Evolutionary conservation across 2,888 invertebrate genomes (phyloP).

Genomic region (Euphydryas editha): DNA sequence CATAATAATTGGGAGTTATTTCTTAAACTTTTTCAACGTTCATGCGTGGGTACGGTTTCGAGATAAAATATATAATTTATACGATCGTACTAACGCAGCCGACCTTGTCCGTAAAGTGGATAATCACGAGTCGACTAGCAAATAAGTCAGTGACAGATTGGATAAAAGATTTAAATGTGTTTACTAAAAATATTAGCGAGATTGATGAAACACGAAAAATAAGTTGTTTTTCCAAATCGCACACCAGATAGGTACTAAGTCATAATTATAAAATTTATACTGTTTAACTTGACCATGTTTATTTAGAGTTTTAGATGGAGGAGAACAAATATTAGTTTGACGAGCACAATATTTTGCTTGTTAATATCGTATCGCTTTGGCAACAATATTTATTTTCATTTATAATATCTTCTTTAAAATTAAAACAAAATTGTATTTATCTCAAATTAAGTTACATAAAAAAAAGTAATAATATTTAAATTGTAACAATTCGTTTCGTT

Average conservation of each 20-base stretch:
- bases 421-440: background rate
- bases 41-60: slow-evolving; percentile 32
- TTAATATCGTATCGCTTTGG: background rate
- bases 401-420: background rate
- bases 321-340: background rate
- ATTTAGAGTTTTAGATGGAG: background rate
- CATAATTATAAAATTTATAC: background rate
- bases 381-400: background rate
- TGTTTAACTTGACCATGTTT: background rate
- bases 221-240: background rate
- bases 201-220: slow-evolving; percentile 10
- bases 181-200: slow-evolving; percentile 64
- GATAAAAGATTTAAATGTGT: slow-evolving; percentile 67
- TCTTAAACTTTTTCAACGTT: slow-evolving; percentile 15
- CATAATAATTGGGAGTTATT: background rate
- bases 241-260: background rate
- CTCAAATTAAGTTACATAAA: too few relatives aligned
- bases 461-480: background rate
- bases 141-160: slow-evolving; percentile 67
- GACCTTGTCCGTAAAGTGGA: slow-evolving; percentile 77
- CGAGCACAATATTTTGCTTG: background rate
- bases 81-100: slow-evolving; percentile 47
- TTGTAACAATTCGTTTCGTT: background rate
- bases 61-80: slow-evolving; percentile 56
- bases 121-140: slow-evolving; percentile 71